A percentile compares a stretch with the other conserved stretches of the same genome.
phyloP scores from a whole-genome alignment of 1,140 invertebrate species.

The Physella acuta region DNA sequence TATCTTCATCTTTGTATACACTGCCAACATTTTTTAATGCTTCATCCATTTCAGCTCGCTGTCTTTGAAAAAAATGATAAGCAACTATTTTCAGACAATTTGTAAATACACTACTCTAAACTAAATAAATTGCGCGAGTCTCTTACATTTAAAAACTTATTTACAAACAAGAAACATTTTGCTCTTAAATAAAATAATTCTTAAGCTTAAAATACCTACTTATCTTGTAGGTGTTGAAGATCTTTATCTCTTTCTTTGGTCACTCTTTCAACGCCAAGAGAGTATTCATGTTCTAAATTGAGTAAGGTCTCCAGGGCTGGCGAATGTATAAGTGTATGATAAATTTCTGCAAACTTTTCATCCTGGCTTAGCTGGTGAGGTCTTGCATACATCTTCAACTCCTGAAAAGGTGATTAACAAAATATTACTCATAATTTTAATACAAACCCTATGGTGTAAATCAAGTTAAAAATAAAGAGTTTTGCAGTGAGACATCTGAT shows the following conservation, averaged over 20 bases:
- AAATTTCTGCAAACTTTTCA: constrained; percentile 73
- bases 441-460: neutral
- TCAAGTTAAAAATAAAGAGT: neutral
- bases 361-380: constrained; percentile 74
- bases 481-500: neutral
- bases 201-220: constrained; percentile 61
- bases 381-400: constrained; percentile 57
- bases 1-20: constrained; percentile 73
- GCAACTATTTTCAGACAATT: no score
- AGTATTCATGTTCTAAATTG: constrained; percentile 77
- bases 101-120: no score
- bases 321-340: constrained; percentile 80
- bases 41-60: constrained; percentile 77
- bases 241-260: constrained; percentile 70
- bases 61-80: no score
- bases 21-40: constrained; percentile 69
- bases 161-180: no score
- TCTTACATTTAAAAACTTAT: no score
- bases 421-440: no score
- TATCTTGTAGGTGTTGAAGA: constrained; percentile 67
- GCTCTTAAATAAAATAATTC: no score
- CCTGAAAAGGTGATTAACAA: no score
- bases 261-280: constrained; percentile 71
- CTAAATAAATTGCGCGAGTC: no score
- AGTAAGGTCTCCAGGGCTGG: constrained; percentile 76